These are phyloP conservation scores for Catostomus latipinnis DNA, from an alignment of 2,797 vertebrate genomes.

Conservation along the genomic window DNA sequence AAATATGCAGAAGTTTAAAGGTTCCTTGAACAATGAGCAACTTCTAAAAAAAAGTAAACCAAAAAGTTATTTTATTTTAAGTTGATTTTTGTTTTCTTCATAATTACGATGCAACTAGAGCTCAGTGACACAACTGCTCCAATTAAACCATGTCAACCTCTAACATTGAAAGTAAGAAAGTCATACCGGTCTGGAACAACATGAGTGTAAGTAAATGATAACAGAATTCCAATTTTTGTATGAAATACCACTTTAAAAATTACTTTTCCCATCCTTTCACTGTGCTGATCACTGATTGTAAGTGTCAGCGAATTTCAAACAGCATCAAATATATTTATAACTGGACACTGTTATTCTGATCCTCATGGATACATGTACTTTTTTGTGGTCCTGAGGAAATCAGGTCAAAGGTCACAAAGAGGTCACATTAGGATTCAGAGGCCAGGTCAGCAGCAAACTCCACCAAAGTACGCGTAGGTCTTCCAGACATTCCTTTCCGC, in stretches of 20 bases:
- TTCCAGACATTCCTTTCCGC: slow-evolving; percentile 94
- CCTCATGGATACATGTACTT: background rate
- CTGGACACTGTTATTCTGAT: background rate
- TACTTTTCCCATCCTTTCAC: background rate
- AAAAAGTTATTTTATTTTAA: no score
- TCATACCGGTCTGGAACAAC: no score
- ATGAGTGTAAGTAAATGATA: no score
- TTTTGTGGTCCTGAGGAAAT: no score
- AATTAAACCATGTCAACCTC: background rate
- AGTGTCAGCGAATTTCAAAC: background rate
- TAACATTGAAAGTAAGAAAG: background rate
- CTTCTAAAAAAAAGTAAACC: no score
- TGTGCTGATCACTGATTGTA: background rate
- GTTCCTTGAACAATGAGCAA: background rate
- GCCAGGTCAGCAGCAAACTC: slow-evolving; percentile 85
- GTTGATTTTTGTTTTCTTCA: no score
- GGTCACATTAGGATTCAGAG: slow-evolving; percentile 62
- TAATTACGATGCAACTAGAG: background rate
- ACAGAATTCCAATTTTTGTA: no score
- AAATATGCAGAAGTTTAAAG: background rate
- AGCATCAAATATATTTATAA: background rate
- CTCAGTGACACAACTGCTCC: background rate
- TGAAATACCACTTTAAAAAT: background rate
- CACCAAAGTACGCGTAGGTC: slow-evolving; percentile 91
- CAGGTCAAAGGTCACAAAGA: background rate